These are phyloP conservation scores for Emydocephalus ijimae DNA, from an alignment of 2,113 vertebrate genomes.

Conservation along the genomic window DNA sequence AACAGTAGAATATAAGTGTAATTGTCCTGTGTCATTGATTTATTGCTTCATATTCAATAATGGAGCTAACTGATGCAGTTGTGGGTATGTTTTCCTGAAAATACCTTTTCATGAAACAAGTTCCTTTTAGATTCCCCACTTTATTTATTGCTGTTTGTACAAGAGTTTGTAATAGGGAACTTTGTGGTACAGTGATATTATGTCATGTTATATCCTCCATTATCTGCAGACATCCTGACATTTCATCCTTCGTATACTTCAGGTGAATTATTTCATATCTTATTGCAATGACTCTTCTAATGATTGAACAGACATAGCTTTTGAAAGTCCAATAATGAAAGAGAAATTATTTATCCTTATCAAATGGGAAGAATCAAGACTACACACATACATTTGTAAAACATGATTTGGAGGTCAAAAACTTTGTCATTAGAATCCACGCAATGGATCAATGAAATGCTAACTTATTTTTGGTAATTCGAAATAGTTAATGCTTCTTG, in stretches of 20 bases:
- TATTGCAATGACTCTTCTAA: background rate
- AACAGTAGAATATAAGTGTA: background rate
- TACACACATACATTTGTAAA: background rate
- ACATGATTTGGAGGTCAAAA: background rate
- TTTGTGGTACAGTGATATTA: background rate
- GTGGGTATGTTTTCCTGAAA: background rate
- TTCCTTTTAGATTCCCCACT: background rate
- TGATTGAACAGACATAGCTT: background rate
- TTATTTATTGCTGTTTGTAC: background rate
- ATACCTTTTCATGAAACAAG: background rate
- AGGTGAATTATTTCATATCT: background rate
- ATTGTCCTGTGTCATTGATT: background rate
- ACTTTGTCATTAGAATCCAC: background rate
- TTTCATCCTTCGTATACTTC: background rate
- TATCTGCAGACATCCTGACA: background rate
- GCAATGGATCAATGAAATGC: background rate
- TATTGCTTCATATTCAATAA: background rate
- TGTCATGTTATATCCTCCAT: background rate
- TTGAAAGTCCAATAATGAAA: background rate
- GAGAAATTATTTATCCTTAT: background rate
- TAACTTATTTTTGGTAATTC: background rate
- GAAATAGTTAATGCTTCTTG: background rate
- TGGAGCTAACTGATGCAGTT: background rate
- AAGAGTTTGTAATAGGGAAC: background rate
- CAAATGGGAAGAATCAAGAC: background rate